Evolutionary conservation across 2,113 vertebrate species (phyloP).

Genomic region (Brachirus orientalis): DNA sequence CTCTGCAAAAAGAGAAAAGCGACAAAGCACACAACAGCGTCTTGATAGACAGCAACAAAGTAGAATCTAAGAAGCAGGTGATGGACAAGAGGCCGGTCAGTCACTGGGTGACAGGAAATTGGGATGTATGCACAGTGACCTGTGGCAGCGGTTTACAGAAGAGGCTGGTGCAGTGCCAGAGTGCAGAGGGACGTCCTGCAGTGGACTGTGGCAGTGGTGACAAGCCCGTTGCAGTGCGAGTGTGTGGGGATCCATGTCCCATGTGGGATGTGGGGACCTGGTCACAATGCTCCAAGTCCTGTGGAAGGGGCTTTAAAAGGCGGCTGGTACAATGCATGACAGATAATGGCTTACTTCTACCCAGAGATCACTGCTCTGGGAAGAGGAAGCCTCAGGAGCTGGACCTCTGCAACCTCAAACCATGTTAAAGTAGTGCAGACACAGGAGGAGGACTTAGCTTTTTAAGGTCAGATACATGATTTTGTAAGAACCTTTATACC

Average conservation of each 20-base stretch:
- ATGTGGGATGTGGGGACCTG: slow-evolving; percentile 88
- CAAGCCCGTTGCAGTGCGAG: slow-evolving; percentile 80
- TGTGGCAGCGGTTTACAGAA: slow-evolving; percentile 91
- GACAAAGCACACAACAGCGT: slow-evolving; percentile 84
- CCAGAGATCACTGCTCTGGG: slow-evolving; percentile 89
- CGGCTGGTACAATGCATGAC: slow-evolving; percentile 84
- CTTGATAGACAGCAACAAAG: slow-evolving; percentile 76
- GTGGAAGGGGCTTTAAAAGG: slow-evolving; percentile 92
- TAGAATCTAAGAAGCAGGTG: slow-evolving; percentile 75
- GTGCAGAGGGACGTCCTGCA: slow-evolving; percentile 76
- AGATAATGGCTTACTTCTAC: slow-evolving; percentile 75
- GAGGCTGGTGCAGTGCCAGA: slow-evolving; percentile 87
- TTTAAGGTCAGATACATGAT: slow-evolving; percentile 1
- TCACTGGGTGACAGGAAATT: slow-evolving; percentile 88
- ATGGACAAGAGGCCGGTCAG: slow-evolving; percentile 69
- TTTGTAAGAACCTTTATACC: slow-evolving; percentile 15
- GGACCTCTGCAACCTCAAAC: slow-evolving; percentile 90
- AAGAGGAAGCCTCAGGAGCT: slow-evolving; percentile 95
- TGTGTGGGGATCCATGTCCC: slow-evolving; percentile 92
- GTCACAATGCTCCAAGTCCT: slow-evolving; percentile 94
- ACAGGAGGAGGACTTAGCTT: neutral
- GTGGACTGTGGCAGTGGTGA: slow-evolving; percentile 80
- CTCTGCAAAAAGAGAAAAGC: slow-evolving; percentile 79
- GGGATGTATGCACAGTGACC: slow-evolving; percentile 89
- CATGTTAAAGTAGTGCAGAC: slow-evolving; percentile 80